phyloP scores from a whole-genome alignment of 2,888 invertebrate species.

The Drosophila infuscata region DNA sequence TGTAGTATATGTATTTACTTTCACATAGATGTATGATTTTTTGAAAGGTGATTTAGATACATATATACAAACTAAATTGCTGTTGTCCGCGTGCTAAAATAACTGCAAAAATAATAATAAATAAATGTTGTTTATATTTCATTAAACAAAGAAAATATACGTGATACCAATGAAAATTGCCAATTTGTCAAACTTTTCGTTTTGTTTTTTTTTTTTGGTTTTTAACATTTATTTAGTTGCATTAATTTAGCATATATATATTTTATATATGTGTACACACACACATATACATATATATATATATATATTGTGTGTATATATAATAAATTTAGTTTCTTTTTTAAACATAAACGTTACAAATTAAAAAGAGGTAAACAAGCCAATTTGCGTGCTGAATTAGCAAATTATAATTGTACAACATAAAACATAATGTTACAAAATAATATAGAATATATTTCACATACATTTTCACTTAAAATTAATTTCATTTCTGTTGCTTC shows the following conservation, averaged over 20 bases:
- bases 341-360: constrained; percentile 55
- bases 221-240: constrained; percentile 81
- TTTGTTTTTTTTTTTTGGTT: constrained; percentile 65
- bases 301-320: constrained; percentile 53
- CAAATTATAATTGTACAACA: constrained; percentile 55
- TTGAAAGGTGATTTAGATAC: constrained; percentile 12
- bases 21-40: constrained; percentile 21
- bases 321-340: constrained; percentile 54
- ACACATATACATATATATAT: constrained; percentile 54
- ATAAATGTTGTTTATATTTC: constrained; percentile 12
- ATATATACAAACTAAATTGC: constrained; percentile 20
- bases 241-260: constrained; percentile 75
- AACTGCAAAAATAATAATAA: constrained; percentile 35
- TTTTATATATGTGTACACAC: constrained; percentile 43
- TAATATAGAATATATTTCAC: constrained; percentile 42
- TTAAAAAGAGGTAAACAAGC: constrained; percentile 59
- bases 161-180: constrained; percentile 66
- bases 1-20: constrained; percentile 44
- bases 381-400: constrained; percentile 52
- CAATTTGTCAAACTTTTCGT: constrained; percentile 55
- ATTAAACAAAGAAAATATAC: constrained; percentile 1
- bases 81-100: constrained; percentile 31
- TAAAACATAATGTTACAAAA: constrained; percentile 44
- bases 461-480: constrained; percentile 48
- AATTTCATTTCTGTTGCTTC: constrained; percentile 20